A percentile compares a stretch with the other conserved stretches of the same genome.
phyloP scores from a whole-genome alignment of 1,140 invertebrate genomes.

The Neodiprion lecontei region DNA sequence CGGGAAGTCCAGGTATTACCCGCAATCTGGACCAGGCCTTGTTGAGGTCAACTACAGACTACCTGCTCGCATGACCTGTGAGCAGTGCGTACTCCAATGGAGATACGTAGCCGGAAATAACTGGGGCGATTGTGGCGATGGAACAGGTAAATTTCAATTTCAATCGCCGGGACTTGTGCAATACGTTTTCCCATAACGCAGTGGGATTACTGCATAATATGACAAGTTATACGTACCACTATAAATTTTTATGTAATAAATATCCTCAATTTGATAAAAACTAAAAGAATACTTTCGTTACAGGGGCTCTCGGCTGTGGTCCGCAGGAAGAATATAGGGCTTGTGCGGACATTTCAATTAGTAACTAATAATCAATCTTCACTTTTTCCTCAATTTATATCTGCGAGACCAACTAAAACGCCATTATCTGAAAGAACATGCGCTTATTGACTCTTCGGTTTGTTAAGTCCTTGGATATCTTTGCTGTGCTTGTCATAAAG shows the following conservation, averaged over 20 bases:
- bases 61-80: constrained; percentile 73
- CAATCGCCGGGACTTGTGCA: too few relatives aligned
- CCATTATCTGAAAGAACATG: constrained; percentile 9
- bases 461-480: constrained; percentile 56
- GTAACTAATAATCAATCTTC: constrained; percentile 52
- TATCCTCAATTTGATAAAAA: too few relatives aligned
- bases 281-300: constrained; percentile 30
- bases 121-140: constrained; percentile 78
- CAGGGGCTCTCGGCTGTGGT: constrained; percentile 79
- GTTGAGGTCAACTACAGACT: constrained; percentile 78
- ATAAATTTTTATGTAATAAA: too few relatives aligned
- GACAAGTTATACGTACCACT: too few relatives aligned
- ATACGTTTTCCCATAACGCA: too few relatives aligned
- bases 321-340: constrained; percentile 87
- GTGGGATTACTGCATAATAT: too few relatives aligned
- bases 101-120: constrained; percentile 82
- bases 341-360: constrained; percentile 83
- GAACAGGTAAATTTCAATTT: too few relatives aligned
- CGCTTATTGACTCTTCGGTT: constrained; percentile 50
- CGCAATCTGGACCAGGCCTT: constrained; percentile 76
- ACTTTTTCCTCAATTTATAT: constrained; percentile 31
- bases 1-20: constrained; percentile 70
- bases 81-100: constrained; percentile 85
- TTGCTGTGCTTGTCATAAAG: constrained; percentile 55
- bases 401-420: too few relatives aligned